These are phyloP conservation scores for Siniperca scherzeri DNA, from an alignment of 2,797 vertebrate genomes.

Conservation along the genomic window DNA sequence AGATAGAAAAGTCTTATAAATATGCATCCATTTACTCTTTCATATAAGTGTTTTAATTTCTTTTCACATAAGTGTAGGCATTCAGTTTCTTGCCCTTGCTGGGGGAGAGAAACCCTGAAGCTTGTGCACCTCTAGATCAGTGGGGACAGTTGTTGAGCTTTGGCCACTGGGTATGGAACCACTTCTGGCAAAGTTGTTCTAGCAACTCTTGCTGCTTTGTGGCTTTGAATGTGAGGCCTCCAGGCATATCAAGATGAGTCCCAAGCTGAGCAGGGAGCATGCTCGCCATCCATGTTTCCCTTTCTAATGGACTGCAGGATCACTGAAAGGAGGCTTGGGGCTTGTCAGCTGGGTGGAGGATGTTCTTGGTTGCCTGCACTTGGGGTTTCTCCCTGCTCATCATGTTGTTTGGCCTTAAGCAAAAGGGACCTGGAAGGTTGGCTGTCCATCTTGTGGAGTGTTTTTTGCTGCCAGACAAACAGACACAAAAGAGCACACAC, in stretches of 20 bases:
- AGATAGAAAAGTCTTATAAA: not conserved
- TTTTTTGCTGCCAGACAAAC: constrained; percentile 46
- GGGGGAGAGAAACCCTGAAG: constrained; percentile 4
- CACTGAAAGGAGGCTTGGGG: constrained; percentile 55
- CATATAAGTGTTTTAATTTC: not conserved
- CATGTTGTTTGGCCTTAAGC: constrained; percentile 59
- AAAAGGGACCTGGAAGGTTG: constrained; percentile 30
- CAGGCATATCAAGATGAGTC: constrained; percentile 56
- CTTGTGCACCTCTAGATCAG: constrained; percentile 5
- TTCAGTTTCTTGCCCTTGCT: not conserved
- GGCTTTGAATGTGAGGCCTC: constrained; percentile 52
- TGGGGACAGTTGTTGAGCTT: constrained; percentile 35
- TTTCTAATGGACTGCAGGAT: constrained; percentile 68
- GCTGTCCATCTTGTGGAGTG: constrained; percentile 58
- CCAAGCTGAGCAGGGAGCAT: constrained; percentile 56
- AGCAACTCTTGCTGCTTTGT: constrained; percentile 46
- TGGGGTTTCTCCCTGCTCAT: constrained; percentile 52
- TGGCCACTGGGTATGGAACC: constrained; percentile 41
- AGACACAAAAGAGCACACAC: constrained; percentile 24
- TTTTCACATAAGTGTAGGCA: not conserved
- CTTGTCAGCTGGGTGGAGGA: constrained; percentile 61
- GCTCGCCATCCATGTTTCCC: constrained; percentile 51
- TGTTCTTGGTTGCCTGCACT: constrained; percentile 57
- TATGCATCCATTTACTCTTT: constrained; percentile 8
- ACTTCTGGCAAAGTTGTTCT: constrained; percentile 41